Evolutionary conservation across 1,140 invertebrate genomes (phyloP).

Genomic region (Heliconius hermathena): DNA sequence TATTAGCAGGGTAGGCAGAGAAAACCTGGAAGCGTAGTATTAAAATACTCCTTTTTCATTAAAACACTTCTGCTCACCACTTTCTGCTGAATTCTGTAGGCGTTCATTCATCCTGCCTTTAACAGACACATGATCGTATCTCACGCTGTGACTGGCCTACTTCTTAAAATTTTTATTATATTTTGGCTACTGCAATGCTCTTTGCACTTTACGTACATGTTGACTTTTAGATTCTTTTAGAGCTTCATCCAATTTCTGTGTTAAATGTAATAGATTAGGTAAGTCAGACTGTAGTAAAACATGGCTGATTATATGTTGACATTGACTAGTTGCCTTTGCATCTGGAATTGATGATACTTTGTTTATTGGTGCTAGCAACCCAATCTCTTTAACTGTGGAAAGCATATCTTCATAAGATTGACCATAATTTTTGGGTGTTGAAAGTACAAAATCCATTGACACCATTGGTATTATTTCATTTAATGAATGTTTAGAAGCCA

Average conservation of each 20-base stretch:
- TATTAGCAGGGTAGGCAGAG: too few relatives aligned
- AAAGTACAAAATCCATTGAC: slow-evolving; percentile 67
- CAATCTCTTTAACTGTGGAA: slow-evolving; percentile 32
- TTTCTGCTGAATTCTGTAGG: too few relatives aligned
- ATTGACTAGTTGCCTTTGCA: slow-evolving; percentile 67
- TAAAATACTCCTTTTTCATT: too few relatives aligned
- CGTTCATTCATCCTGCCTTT: too few relatives aligned
- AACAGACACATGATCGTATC: too few relatives aligned
- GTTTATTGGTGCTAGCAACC: slow-evolving; percentile 39
- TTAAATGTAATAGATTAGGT: slow-evolving; percentile 73
- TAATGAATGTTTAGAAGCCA: slow-evolving; percentile 54
- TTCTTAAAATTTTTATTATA: background rate
- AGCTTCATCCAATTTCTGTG: slow-evolving; percentile 72
- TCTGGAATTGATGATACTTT: slow-evolving; percentile 60
- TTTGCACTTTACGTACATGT: slow-evolving; percentile 77
- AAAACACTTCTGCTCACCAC: too few relatives aligned
- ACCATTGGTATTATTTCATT: slow-evolving; percentile 66
- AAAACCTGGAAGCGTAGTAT: too few relatives aligned
- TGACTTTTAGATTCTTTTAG: slow-evolving; percentile 77
- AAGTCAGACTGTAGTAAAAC: slow-evolving; percentile 71
- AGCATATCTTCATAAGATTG: slow-evolving; percentile 40
- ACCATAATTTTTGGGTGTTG: slow-evolving; percentile 59
- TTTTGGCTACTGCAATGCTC: slow-evolving; percentile 56
- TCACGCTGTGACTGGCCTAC: background rate
- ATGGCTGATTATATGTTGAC: slow-evolving; percentile 68